A percentile compares a stretch with the other conserved stretches of the same genome.
phyloP scores from a whole-genome alignment of 2,113 vertebrate species.

The Rhinolophus sinicus region DNA sequence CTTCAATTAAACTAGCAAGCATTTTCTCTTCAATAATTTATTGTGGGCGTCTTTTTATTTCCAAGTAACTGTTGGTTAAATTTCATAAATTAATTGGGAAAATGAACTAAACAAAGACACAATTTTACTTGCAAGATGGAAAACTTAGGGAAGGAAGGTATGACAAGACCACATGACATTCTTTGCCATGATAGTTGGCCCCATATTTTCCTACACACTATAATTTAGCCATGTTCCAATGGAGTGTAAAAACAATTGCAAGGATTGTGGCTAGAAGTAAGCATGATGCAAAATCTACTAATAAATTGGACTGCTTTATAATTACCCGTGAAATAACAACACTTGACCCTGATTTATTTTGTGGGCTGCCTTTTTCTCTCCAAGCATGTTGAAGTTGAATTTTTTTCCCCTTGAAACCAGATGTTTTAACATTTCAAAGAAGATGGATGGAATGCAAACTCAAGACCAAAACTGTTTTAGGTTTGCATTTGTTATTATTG shows the following conservation, averaged over 20 bases:
- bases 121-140: slow-evolving; percentile 60
- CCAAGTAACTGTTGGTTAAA: slow-evolving; percentile 80
- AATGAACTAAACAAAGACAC: slow-evolving; percentile 67
- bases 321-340: slow-evolving; percentile 79
- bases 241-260: slow-evolving; percentile 65
- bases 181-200: slow-evolving; percentile 11
- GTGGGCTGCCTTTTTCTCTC: slow-evolving; percentile 77
- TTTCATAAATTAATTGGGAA: slow-evolving; percentile 78
- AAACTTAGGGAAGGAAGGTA: slow-evolving; percentile 60
- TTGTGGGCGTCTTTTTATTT: slow-evolving; percentile 80
- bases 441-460: slow-evolving; percentile 80
- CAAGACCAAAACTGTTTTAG: slow-evolving; percentile 76
- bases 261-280: slow-evolving; percentile 67
- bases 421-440: slow-evolving; percentile 82
- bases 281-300: slow-evolving; percentile 78
- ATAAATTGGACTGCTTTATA: slow-evolving; percentile 80
- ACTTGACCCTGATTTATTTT: slow-evolving; percentile 82
- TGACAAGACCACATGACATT: background rate
- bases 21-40: slow-evolving; percentile 80
- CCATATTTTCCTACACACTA: slow-evolving; percentile 41
- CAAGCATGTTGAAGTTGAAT: slow-evolving; percentile 78
- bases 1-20: slow-evolving; percentile 78
- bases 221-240: slow-evolving; percentile 60
- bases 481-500: slow-evolving; percentile 78
- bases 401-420: slow-evolving; percentile 70